These are phyloP conservation scores for Mustela lutreola DNA, from an alignment of 2,113 vertebrate species.

Conservation along the genomic window DNA sequence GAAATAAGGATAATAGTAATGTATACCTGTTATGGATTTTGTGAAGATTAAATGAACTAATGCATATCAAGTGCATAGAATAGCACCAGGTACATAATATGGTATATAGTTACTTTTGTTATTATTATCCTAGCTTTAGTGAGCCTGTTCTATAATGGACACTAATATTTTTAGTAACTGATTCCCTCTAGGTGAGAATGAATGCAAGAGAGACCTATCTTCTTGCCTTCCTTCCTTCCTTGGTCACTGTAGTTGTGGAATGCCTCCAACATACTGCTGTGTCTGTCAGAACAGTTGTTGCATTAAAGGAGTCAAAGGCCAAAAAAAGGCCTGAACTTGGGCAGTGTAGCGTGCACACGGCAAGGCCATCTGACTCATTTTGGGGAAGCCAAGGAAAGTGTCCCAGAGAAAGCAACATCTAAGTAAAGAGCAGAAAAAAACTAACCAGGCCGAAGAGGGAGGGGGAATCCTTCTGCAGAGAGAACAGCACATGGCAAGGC, in stretches of 20 bases:
- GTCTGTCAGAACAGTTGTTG: neutral
- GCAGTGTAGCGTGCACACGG: neutral
- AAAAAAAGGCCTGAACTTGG: neutral
- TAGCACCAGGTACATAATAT: neutral
- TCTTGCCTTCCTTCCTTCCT: neutral
- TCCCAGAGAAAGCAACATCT: neutral
- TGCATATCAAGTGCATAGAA: neutral
- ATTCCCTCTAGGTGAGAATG: neutral
- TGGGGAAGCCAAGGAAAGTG: neutral
- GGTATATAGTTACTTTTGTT: neutral
- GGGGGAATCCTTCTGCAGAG: neutral
- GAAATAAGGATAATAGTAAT: neutral
- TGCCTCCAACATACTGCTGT: neutral
- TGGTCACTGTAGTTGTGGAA: constrained; percentile 33
- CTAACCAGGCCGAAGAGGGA: neutral
- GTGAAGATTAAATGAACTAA: constrained; percentile 9
- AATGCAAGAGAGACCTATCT: neutral
- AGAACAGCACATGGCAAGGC: neutral
- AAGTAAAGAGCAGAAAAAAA: neutral
- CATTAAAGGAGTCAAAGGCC: neutral
- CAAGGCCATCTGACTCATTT: neutral
- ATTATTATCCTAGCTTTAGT: constrained; percentile 43
- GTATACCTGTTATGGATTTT: neutral
- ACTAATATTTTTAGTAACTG: neutral
- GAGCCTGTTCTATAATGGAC: neutral